These are phyloP conservation scores for Crypturellus tataupa DNA, from an alignment of 2,797 vertebrate species.

Conservation along the genomic window DNA sequence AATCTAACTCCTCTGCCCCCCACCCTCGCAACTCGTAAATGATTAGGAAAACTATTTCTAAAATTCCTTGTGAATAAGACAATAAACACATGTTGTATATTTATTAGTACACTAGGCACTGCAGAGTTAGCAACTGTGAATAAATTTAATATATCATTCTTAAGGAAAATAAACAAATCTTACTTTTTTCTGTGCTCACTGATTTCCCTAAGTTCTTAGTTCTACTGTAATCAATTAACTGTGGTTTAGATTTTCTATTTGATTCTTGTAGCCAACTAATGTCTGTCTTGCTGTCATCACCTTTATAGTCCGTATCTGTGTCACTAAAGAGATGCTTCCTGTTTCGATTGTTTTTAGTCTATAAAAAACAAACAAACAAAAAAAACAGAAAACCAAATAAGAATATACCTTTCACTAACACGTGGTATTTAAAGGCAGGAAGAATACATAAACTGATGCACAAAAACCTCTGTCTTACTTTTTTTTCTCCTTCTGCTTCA, in stretches of 20 bases:
- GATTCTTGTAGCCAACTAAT: conserved; percentile 89
- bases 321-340: conserved; percentile 93
- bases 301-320: conserved; percentile 86
- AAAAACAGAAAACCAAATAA: neutral
- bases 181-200: conserved; percentile 63
- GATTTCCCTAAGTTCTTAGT: conserved; percentile 66
- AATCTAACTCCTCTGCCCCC: neutral
- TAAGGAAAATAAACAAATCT: conserved; percentile 22
- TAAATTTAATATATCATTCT: neutral
- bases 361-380: neutral
- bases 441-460: neutral
- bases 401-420: neutral
- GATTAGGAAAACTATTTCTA: neutral
- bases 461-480: conserved; percentile 64
- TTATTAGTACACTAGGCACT: neutral
- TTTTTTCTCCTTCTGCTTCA: conserved; percentile 62
- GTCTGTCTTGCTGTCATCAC: conserved; percentile 86
- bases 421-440: neutral
- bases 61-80: neutral
- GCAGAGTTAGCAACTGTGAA: neutral
- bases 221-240: conserved; percentile 86
- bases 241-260: conserved; percentile 84
- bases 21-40: neutral
- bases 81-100: neutral
- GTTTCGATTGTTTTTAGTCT: conserved; percentile 67